phyloP scores from a whole-genome alignment of 2,888 invertebrate genomes.

The Drosophila cognata region DNA sequence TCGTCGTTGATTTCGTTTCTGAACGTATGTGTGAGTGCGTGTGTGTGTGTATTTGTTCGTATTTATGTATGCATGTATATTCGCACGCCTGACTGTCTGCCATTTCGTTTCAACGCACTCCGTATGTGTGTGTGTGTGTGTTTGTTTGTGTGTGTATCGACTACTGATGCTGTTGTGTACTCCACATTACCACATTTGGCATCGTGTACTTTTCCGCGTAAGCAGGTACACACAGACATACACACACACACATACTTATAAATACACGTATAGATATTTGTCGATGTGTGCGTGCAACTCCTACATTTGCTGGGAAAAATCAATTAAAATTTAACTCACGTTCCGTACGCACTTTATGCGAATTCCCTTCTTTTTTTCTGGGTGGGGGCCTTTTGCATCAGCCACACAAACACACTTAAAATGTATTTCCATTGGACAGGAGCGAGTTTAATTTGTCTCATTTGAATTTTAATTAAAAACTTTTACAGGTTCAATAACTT shows the following conservation, averaged over 20 bases:
- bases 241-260: slow-evolving; percentile 9
- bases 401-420: neutral
- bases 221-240: slow-evolving; percentile 44
- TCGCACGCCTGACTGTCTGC: slow-evolving; percentile 74
- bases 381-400: neutral
- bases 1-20: slow-evolving; percentile 31
- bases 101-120: slow-evolving; percentile 59
- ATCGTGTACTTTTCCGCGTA: slow-evolving; percentile 59
- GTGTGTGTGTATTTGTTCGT: slow-evolving; percentile 19
- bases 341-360: slow-evolving; percentile 44
- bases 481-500: slow-evolving; percentile 77
- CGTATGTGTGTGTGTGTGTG: slow-evolving; percentile 12
- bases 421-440: slow-evolving; percentile 19
- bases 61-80: slow-evolving; percentile 54
- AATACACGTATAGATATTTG: slow-evolving; percentile 10
- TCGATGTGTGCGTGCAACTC: slow-evolving; percentile 34
- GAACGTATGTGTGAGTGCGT: too few species aligned
- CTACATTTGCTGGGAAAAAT: slow-evolving; percentile 71
- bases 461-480: slow-evolving; percentile 79
- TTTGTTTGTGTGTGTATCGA: slow-evolving; percentile 38
- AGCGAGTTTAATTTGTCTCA: slow-evolving; percentile 67
- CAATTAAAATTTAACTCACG: slow-evolving; percentile 77
- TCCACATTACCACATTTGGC: slow-evolving; percentile 67
- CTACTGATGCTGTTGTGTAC: slow-evolving; percentile 57
- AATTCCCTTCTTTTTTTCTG: slow-evolving; percentile 4